Conservation (phyloP, 1,140 invertebrate species). For the Berghia stephanieae region DNA sequence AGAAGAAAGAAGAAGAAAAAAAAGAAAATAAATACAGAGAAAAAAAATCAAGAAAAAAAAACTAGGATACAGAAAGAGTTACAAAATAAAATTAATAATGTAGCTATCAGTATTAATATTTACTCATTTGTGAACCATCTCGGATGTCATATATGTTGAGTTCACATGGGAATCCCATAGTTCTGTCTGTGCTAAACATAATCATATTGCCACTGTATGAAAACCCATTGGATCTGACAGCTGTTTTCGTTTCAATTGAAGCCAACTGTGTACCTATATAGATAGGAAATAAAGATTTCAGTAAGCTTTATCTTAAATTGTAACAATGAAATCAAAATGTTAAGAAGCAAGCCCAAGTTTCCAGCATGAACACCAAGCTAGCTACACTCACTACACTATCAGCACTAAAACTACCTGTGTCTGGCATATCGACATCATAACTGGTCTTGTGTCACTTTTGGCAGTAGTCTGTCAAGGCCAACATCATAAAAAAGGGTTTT, state of each 20-base stretch:
- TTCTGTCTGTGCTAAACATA: constrained; percentile 91
- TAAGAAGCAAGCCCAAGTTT: neutral
- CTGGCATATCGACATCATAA: too few species aligned
- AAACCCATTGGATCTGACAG: constrained; percentile 90
- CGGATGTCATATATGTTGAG: constrained; percentile 77
- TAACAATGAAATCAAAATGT: neutral
- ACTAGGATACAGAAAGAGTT: neutral
- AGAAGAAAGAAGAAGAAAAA: too few species aligned
- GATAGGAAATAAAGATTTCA: constrained; percentile 12
- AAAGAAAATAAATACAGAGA: too few species aligned
- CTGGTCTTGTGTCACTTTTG: too few species aligned
- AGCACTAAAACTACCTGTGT: too few species aligned
- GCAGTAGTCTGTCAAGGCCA: too few species aligned
- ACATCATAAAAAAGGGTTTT: too few species aligned
- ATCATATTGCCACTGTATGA: constrained; percentile 92
- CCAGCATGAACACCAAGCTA: neutral
- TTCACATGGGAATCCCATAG: constrained; percentile 89
- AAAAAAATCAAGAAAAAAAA: too few species aligned
- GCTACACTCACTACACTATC: neutral
- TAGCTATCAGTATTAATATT: constrained; percentile 37
- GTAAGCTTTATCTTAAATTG: neutral
- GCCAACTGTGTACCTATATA: constrained; percentile 69
- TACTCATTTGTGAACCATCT: constrained; percentile 59
- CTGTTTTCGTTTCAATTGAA: constrained; percentile 82
- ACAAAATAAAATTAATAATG: too few species aligned